These are phyloP conservation scores for Eleginops maclovinus DNA, from an alignment of 2,113 vertebrate species.

Conservation along the genomic window DNA sequence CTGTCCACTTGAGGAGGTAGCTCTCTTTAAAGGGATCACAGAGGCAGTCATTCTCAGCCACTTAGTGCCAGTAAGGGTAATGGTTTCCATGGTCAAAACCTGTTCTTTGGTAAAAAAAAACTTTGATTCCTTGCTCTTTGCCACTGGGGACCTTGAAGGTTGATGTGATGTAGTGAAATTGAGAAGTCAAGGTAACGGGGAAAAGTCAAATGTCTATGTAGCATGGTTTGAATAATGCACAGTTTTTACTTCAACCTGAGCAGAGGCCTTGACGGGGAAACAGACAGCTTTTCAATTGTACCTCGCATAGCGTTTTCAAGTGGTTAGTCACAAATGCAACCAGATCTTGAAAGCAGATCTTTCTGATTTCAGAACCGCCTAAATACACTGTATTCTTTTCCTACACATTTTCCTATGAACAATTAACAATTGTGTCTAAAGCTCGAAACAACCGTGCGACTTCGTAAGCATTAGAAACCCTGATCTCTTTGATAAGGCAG, in stretches of 20 bases:
- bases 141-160: constrained; percentile 28
- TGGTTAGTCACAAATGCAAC: too few species aligned
- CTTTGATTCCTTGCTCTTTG: constrained; percentile 41
- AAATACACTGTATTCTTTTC: too few species aligned
- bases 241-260: background rate
- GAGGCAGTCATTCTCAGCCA: constrained; percentile 35
- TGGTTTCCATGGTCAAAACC: constrained; percentile 45
- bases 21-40: constrained; percentile 54
- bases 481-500: too few species aligned
- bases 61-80: constrained; percentile 59
- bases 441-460: too few species aligned
- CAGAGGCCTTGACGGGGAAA: background rate
- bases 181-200: constrained; percentile 44
- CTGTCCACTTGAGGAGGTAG: constrained; percentile 44
- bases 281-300: too few species aligned
- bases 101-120: constrained; percentile 53
- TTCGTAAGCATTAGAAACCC: too few species aligned
- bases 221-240: background rate
- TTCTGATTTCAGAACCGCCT: too few species aligned
- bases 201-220: constrained; percentile 33
- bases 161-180: constrained; percentile 53
- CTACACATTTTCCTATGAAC: too few species aligned
- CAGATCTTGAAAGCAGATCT: too few species aligned
- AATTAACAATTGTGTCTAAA: too few species aligned
- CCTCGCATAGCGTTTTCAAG: too few species aligned